Base-by-base conservation (phyloP, 2,888 invertebrate genomes). In the Melanotus villosus region DNA sequence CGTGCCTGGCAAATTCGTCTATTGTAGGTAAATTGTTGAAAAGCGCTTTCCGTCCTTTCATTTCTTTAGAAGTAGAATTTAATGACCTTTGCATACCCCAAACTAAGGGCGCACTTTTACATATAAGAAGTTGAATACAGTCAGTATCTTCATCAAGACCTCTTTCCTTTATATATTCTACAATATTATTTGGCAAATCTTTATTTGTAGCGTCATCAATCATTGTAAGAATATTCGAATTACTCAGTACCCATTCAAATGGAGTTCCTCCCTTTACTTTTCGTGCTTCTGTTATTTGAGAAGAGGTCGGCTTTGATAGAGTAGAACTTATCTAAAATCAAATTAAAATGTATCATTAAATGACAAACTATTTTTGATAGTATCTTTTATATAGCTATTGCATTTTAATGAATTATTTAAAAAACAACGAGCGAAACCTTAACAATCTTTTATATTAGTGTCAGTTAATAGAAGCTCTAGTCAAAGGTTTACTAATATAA, bases 101-200 rank as follows among this genome's bases (percentile, higher is more conserved):
- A 69, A 95, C 89, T 69, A 94, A 89, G 0, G 94, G 94, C 0
- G 92, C 89, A 71, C 89, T 88, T 85, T 94, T 94, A 81, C 95
- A 95, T 70, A 94, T 85, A 30, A 95, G 83, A 26, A 93, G 84
- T 77, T 90, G 89, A 1, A 93, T 86, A 76, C 94, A 94, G 57
- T 90, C 90, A 0, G 89, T 90, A 75, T 92, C 90, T 68, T 89
- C 85, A 12, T 86, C 86, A 2, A 88, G 84, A 0, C 86, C 81
- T 18, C 87, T 87, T 74, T 88, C 85, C 78, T 87, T 85, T 54
- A 92, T 86, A 71, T 88, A 83, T 7, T 90, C 86, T 56, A 92
- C 88, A 30, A 94, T 83, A 19, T 88, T 84, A 21, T 89, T 87
- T 0, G 92, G 87, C 43, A 94, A 83, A 26, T 90, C 86, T 54